Evolutionary conservation across 2,797 vertebrate species (phyloP).

Genomic region (Coracias cyanogaster): DNA sequence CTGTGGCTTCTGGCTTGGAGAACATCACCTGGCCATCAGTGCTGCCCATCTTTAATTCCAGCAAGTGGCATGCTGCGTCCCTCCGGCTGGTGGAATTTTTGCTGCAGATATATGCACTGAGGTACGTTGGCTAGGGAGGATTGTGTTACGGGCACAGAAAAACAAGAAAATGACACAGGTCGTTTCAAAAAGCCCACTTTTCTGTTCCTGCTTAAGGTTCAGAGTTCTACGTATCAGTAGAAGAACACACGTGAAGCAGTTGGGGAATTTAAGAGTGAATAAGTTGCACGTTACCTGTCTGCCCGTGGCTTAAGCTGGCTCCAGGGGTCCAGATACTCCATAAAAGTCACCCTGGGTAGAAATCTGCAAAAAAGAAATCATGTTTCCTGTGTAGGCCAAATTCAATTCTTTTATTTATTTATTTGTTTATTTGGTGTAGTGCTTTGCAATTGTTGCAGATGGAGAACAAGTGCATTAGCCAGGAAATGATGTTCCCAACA

Average conservation of each 20-base stretch:
- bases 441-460: background rate
- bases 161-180: background rate
- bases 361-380: background rate
- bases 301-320: background rate
- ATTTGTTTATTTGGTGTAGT: background rate
- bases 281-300: rapidly evolving
- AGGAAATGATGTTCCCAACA: background rate
- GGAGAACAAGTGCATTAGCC: background rate
- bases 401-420: background rate
- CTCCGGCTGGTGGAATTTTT: background rate
- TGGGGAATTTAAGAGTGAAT: background rate
- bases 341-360: background rate
- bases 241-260: rapidly evolving
- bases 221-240: background rate
- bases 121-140: background rate
- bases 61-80: background rate
- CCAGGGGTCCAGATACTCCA: background rate
- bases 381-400: background rate
- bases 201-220: background rate
- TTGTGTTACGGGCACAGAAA: background rate
- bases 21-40: background rate
- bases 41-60: background rate
- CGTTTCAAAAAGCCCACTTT: background rate
- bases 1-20: background rate
- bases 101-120: background rate